These are phyloP conservation scores for Gadus chalcogrammus DNA, from an alignment of 2,113 vertebrate genomes.

Conservation along the genomic window DNA sequence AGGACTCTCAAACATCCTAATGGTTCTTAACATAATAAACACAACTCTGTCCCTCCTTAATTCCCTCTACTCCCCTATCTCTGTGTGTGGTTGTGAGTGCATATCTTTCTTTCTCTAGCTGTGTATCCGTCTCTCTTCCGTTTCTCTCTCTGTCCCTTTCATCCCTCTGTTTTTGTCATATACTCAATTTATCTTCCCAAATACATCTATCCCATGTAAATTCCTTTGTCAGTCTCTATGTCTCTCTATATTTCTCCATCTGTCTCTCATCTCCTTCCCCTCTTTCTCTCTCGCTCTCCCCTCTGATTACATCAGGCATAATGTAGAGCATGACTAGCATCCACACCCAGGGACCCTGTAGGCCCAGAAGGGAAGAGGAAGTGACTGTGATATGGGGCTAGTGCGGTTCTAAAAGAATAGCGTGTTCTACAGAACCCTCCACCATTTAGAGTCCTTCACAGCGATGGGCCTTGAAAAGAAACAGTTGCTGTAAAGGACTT, in stretches of 20 bases:
- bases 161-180: neutral
- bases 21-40: conserved; percentile 46
- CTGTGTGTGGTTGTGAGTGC: too few species aligned
- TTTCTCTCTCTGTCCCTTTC: neutral
- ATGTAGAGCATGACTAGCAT: conserved; percentile 11
- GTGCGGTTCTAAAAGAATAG: neutral
- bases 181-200: neutral
- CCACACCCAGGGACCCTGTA: conserved; percentile 43
- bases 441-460: too few species aligned
- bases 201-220: too few species aligned
- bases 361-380: conserved; percentile 29
- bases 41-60: neutral
- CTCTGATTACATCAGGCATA: neutral
- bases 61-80: too few species aligned
- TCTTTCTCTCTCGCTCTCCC: conserved; percentile 5
- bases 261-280: neutral
- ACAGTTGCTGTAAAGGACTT: too few species aligned
- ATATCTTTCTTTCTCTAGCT: neutral
- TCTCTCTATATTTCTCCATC: too few species aligned
- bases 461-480: too few species aligned
- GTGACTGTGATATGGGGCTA: conserved; percentile 11
- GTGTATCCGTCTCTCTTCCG: neutral
- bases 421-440: too few species aligned
- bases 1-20: conserved; percentile 20
- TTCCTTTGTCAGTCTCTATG: too few species aligned